Percentiles rank a stretch among this genome's conserved stretches.
Evolutionary conservation across 2,797 vertebrate genomes (phyloP).

Genomic region (Hapalemur alaotrensis): DNA sequence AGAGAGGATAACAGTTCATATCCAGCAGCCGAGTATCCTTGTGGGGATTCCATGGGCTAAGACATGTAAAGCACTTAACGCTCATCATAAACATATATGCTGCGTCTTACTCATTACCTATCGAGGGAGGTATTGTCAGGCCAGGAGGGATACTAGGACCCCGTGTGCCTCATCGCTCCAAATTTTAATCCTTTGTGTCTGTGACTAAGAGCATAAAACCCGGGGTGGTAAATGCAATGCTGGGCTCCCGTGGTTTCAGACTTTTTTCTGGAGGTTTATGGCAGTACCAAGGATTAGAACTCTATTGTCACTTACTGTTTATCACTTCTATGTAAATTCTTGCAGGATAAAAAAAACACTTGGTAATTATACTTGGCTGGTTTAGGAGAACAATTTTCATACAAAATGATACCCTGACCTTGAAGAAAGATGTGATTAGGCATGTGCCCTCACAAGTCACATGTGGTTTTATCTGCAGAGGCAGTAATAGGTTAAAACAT

Average conservation of each 20-base stretch:
- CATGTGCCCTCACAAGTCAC: neutral
- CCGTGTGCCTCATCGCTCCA: neutral
- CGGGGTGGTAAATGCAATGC: conserved; percentile 39
- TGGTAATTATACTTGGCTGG: conserved; percentile 7
- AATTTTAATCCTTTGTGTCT: conserved; percentile 34
- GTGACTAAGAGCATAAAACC: conserved; percentile 22
- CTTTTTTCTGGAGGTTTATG: conserved; percentile 15
- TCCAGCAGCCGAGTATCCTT: neutral
- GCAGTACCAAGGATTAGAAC: neutral
- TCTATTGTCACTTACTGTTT: neutral
- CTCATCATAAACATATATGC: neutral
- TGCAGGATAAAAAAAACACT: neutral
- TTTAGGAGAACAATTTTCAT: conserved; percentile 15
- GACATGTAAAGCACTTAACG: neutral
- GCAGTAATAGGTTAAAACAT: conserved; percentile 2
- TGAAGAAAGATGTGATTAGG: neutral
- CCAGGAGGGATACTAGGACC: neutral
- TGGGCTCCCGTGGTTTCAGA: conserved; percentile 13
- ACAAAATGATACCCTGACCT: neutral
- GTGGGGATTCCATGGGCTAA: neutral
- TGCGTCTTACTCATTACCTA: neutral
- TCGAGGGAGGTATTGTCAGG: neutral
- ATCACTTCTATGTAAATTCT: conserved; percentile 23
- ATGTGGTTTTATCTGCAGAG: neutral
- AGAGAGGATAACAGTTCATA: neutral